phyloP scores from a whole-genome alignment of 2,888 invertebrate genomes.

The Seira ritae region DNA sequence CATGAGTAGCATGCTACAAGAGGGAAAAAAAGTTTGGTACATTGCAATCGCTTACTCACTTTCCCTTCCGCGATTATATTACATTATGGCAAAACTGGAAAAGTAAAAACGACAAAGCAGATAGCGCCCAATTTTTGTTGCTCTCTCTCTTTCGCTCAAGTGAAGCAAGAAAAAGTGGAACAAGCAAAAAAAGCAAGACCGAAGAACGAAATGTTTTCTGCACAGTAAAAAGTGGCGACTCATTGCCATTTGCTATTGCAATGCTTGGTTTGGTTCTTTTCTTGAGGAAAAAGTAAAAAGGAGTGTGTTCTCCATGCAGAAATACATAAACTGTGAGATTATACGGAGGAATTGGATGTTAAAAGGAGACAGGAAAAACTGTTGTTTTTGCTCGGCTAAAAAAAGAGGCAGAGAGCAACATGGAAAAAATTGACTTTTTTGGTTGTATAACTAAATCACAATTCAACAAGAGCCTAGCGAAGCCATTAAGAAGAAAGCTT shows the following conservation, averaged over 20 bases:
- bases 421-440: neutral
- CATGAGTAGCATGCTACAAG: neutral
- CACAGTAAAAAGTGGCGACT: neutral
- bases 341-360: constrained; percentile 22
- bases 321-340: constrained; percentile 51
- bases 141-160: neutral
- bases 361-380: neutral
- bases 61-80: neutral
- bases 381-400: constrained; percentile 4
- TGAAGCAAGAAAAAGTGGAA: neutral
- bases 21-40: neutral
- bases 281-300: neutral
- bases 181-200: neutral
- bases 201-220: neutral
- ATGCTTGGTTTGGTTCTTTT: too few relatives aligned
- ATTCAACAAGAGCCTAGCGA: constrained; percentile 29
- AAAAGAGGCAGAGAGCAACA: neutral
- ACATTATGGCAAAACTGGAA: constrained; percentile 5
- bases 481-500: neutral
- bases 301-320: neutral
- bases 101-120: neutral
- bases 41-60: neutral
- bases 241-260: neutral
- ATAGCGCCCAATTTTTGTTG: neutral
- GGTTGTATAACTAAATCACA: constrained; percentile 39